A percentile compares a stretch with the other conserved stretches of the same genome.
These are phyloP conservation scores for Drosophila colorata DNA, from an alignment of 2,888 invertebrate genomes.

Conservation along the genomic window DNA sequence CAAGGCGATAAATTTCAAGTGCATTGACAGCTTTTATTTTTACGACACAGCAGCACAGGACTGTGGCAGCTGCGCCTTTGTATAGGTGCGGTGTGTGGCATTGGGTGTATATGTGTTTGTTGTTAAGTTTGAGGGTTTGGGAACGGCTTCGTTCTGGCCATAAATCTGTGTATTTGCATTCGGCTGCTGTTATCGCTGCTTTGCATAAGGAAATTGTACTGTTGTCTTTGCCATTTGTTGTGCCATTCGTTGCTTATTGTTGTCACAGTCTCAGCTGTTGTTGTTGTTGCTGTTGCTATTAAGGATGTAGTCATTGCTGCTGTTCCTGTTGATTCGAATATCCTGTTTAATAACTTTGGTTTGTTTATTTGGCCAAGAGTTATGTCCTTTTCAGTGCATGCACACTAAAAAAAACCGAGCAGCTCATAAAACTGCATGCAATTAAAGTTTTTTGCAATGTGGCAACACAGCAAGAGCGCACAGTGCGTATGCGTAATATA, in stretches of 20 bases:
- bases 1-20: conserved; percentile 76
- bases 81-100: background rate
- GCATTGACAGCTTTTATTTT: conserved; percentile 79
- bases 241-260: conserved; percentile 59
- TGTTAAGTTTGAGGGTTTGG: conserved; percentile 36
- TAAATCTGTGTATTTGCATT: conserved; percentile 80
- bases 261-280: conserved; percentile 47
- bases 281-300: conserved; percentile 22
- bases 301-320: conserved; percentile 10
- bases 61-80: conserved; percentile 51
- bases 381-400: conserved; percentile 46
- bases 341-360: conserved; percentile 76
- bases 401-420: conserved; percentile 12
- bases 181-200: conserved; percentile 75
- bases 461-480: no score
- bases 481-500: conserved; percentile 31
- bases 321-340: conserved; percentile 72
- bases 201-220: conserved; percentile 80
- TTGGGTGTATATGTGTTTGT: conserved; percentile 10
- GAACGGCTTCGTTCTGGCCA: conserved; percentile 39
- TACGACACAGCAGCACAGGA: conserved; percentile 61
- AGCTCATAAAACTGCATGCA: conserved; percentile 49
- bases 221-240: conserved; percentile 66
- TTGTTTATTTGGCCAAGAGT: conserved; percentile 74
- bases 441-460: conserved; percentile 16